Percentiles rank a stretch among this genome's conserved stretches.
These are phyloP conservation scores for Tenthredo mesomela DNA, from an alignment of 2,888 invertebrate genomes.

Conservation along the genomic window DNA sequence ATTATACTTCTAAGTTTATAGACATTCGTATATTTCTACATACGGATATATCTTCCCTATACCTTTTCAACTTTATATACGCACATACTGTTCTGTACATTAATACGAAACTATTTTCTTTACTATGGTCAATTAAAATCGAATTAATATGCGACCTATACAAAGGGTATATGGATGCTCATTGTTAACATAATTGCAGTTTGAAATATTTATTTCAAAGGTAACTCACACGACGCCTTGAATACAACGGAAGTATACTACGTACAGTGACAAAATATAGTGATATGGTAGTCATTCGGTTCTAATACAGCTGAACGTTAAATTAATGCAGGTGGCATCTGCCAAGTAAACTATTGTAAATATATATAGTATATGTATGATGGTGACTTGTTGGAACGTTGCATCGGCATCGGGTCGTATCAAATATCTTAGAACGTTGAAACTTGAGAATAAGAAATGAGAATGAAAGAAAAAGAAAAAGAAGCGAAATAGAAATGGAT, in stretches of 20 bases:
- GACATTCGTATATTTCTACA: background rate
- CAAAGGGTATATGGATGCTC: slow-evolving; percentile 62
- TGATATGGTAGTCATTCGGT: background rate
- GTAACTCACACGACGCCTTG: background rate
- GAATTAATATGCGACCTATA: slow-evolving; percentile 67
- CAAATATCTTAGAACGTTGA: background rate
- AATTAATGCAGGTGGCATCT: slow-evolving; percentile 38
- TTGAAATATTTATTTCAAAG: slow-evolving; percentile 65
- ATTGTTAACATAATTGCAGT: slow-evolving; percentile 67
- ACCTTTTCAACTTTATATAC: background rate
- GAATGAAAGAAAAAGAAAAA: slow-evolving; percentile 43
- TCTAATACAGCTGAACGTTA: slow-evolving; percentile 40
- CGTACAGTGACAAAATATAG: slow-evolving; percentile 22
- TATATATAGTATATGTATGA: background rate
- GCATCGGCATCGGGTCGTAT: background rate
- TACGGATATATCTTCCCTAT: background rate
- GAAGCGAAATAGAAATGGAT: slow-evolving; percentile 12
- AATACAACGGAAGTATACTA: background rate
- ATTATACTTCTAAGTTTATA: slow-evolving; percentile 1
- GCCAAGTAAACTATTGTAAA: slow-evolving; percentile 13
- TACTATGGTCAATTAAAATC: slow-evolving; percentile 71
- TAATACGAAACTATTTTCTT: slow-evolving; percentile 62
- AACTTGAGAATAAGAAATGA: slow-evolving; percentile 6
- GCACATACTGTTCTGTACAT: slow-evolving; percentile 8
- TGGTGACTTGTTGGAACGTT: background rate